Conservation (phyloP, 2,113 vertebrate species). For the Eulacestoma nigropectus region DNA sequence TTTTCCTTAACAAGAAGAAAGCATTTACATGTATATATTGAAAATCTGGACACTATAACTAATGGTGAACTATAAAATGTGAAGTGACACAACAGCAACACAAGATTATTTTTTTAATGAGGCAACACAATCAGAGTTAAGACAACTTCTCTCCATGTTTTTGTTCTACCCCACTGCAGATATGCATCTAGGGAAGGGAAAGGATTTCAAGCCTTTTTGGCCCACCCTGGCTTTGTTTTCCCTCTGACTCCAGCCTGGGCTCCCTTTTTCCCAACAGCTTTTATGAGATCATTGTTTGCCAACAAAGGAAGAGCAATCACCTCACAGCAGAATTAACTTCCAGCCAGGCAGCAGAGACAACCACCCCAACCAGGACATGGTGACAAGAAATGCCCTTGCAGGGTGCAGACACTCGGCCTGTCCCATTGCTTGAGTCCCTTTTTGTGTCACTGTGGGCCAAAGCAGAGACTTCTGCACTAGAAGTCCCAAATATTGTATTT, state of each 20-base stretch:
- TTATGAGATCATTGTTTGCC: not conserved
- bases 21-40: not conserved
- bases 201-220: not conserved
- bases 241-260: not conserved
- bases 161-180: not conserved
- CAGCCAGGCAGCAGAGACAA: not conserved
- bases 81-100: not conserved
- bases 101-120: not conserved
- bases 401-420: not conserved
- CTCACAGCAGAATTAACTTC: not conserved
- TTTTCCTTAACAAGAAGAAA: not conserved
- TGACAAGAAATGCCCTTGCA: not conserved
- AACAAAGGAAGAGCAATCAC: not conserved
- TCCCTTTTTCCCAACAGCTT: not conserved
- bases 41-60: not conserved
- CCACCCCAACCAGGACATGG: fast-evolving
- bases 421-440: not conserved
- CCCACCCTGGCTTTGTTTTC: not conserved
- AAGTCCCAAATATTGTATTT: not conserved
- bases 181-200: not conserved
- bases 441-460: not conserved
- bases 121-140: not conserved
- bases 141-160: not conserved
- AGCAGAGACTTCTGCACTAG: not conserved
- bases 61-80: not conserved